A percentile compares a stretch with the other conserved stretches of the same genome.
These are phyloP conservation scores for Bothrops jararaca DNA, from an alignment of 2,113 vertebrate genomes.

Conservation along the genomic window DNA sequence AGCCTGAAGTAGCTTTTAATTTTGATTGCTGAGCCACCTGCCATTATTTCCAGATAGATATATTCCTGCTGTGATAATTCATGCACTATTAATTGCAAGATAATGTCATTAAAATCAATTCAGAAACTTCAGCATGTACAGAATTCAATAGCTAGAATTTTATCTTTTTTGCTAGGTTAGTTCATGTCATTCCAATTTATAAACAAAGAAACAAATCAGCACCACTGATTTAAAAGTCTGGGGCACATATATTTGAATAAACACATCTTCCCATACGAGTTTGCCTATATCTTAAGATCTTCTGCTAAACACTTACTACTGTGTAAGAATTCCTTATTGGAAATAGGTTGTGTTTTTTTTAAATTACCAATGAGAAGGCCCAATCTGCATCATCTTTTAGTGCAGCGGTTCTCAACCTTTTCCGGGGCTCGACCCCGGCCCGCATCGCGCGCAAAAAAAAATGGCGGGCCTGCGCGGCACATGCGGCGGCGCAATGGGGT, in stretches of 20 bases:
- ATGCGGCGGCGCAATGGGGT: too few species aligned
- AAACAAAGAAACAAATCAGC: neutral
- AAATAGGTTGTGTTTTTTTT: neutral
- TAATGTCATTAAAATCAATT: neutral
- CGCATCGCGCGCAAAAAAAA: too few species aligned
- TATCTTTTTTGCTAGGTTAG: neutral
- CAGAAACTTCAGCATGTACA: neutral
- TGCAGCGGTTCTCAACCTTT: too few species aligned
- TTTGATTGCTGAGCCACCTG: neutral
- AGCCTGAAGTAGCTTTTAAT: neutral
- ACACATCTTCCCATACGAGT: neutral
- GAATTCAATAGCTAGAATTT: neutral
- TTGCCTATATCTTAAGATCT: neutral
- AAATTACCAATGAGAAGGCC: neutral
- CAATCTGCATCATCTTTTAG: neutral
- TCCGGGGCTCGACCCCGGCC: too few species aligned
- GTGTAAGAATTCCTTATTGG: neutral
- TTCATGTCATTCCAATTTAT: neutral
- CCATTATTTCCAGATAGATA: neutral
- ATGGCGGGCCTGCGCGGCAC: too few species aligned
- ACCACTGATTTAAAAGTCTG: neutral
- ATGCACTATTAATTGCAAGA: neutral
- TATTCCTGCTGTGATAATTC: neutral
- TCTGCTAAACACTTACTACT: neutral
- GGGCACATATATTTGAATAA: neutral